Base-by-base conservation (phyloP, 1,140 invertebrate genomes). In the Hylaeus volcanicus region DNA sequence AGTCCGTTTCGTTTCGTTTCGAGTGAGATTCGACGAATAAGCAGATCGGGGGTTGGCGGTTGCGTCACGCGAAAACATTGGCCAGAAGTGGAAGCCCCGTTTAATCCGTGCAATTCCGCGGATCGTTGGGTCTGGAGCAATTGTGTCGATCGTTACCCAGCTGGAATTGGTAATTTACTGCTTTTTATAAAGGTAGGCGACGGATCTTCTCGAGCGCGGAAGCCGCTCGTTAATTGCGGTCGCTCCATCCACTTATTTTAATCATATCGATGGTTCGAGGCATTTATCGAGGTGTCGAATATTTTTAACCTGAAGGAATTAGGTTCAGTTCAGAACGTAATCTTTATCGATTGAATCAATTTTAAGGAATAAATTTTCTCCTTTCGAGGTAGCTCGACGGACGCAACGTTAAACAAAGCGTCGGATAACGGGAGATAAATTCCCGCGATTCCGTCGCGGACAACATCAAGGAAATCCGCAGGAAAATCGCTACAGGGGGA, bases 1-100 rank as follows among this genome's bases (percentile, higher is more conserved):
- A 85, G 80, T 61, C 58, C 61, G 56, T 75, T 83, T 75, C 48
- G 79, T 76, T 83, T 58, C 53, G 55, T 66, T 48, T 58, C 11
- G 11, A 26, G 26, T 26, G 26, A 37, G 37, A 14, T 14, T 53
- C 45, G 61, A 41, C 45, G 56, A 61, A 51, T 58, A 73, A 39
- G n/a, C 41, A 58, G 56, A 72, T 53, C 43, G 70, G 58, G 2
- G 69, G 8, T 70, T 56, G 55, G 26, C 37, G 51, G 66, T 73
- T 51, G 12, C 11, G 11, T 26, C 26, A 12, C 45, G n/a, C 14
- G 45, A 56, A 43, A 56, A 56, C 37, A 39, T 51, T 60, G 56
- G 69, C 56, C 14, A 1, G 39, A 58, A 72, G 51, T 68, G 45
- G 41, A 26, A 51, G 11, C 6, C 43, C 65, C 14, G 45, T 68